A percentile compares a stretch with the other conserved stretches of the same genome.
Evolutionary conservation across 92 coral and sea anemone species (phyloP).

Genomic region (Phenganax marumi): DNA sequence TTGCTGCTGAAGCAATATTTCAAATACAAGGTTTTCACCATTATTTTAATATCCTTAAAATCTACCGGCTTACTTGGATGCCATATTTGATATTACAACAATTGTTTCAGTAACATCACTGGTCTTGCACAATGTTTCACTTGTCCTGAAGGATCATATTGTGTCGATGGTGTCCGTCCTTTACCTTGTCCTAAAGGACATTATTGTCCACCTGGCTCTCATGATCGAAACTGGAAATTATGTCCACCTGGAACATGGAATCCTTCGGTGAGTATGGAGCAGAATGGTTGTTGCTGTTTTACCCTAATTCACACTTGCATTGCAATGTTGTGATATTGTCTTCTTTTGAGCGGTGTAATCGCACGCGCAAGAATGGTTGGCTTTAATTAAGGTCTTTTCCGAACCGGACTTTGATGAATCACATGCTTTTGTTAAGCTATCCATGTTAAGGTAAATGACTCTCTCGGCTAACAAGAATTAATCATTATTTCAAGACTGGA

Average conservation of each 20-base stretch:
- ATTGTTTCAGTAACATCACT: conserved; percentile 66
- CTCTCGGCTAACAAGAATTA: neutral
- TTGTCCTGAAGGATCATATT: conserved; percentile 81
- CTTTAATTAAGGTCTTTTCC: too few relatives aligned
- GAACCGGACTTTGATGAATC: too few relatives aligned
- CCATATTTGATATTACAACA: neutral
- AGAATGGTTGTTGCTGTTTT: neutral
- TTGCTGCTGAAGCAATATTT: too few relatives aligned
- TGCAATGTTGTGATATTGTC: neutral
- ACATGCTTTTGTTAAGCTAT: too few relatives aligned
- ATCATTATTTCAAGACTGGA: conserved; percentile 55
- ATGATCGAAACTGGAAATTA: conserved; percentile 57
- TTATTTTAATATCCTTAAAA: neutral
- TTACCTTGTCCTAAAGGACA: conserved; percentile 75
- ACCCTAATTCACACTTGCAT: neutral
- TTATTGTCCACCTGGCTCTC: conserved; percentile 82
- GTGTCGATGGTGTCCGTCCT: conserved; percentile 67
- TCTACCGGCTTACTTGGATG: neutral
- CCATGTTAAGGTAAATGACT: neutral
- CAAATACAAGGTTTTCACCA: neutral
- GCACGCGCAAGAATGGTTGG: neutral
- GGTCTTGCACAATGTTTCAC: conserved; percentile 77
- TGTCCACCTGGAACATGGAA: conserved; percentile 91
- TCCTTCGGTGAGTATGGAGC: conserved; percentile 64
- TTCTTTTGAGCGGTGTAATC: neutral